Conservation (phyloP, 2,113 vertebrate species). For the Ophthalmolycus amberensis region DNA sequence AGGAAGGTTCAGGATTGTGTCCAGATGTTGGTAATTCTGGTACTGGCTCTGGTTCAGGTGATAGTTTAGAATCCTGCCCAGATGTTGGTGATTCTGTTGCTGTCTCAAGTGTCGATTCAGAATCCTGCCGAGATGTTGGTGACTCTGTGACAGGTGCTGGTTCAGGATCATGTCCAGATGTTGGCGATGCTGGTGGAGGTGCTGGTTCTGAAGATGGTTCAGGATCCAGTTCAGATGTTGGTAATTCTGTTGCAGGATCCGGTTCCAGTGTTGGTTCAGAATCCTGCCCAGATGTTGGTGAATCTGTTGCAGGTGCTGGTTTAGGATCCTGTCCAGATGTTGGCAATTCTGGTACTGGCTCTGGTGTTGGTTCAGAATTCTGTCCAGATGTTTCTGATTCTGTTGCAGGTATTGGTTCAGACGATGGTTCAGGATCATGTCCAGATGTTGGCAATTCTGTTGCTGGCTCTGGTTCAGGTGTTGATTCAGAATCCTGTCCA, state of each 20-base stretch:
- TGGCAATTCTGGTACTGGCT: not conserved
- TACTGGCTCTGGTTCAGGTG: rapidly evolving
- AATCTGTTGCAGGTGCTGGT: not conserved
- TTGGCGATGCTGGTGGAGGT: too few relatives aligned
- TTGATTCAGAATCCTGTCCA: too few relatives aligned
- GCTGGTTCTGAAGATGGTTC: not conserved
- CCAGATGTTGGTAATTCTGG: not conserved
- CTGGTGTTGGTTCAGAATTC: not conserved
- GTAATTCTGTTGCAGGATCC: not conserved
- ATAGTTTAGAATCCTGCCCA: not conserved
- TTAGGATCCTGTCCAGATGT: not conserved
- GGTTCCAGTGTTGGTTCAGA: not conserved
- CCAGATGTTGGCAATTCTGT: not conserved
- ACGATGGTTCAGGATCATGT: too few relatives aligned
- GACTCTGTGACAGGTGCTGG: not conserved
- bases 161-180: not conserved
- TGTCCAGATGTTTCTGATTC: too few relatives aligned
- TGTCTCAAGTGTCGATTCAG: not conserved
- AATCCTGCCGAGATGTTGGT: not conserved
- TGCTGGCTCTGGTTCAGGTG: not conserved
- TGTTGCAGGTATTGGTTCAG: not conserved
- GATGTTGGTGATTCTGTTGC: not conserved
- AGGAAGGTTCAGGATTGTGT: not conserved
- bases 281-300: not conserved
- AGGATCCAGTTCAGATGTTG: not conserved